phyloP scores from a whole-genome alignment of 2,888 invertebrate species.

The Tridacna gigas region DNA sequence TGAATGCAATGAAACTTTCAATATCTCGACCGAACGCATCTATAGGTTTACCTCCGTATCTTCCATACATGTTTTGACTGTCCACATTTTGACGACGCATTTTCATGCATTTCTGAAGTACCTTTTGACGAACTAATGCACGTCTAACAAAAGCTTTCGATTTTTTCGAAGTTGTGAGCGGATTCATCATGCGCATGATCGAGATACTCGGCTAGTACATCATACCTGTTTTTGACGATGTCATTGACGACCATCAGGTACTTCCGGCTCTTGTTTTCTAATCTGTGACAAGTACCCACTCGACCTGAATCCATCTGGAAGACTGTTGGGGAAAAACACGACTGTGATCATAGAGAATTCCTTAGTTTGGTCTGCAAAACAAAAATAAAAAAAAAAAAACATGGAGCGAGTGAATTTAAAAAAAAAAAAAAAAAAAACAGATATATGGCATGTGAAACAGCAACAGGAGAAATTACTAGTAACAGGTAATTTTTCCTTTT shows the following conservation, averaged over 20 bases:
- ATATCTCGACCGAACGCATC: constrained; percentile 72
- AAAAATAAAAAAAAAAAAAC: too few relatives aligned
- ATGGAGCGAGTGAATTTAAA: too few relatives aligned
- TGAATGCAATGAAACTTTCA: constrained; percentile 69
- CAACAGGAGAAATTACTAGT: too few relatives aligned
- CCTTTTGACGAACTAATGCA: constrained; percentile 70
- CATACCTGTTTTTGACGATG: constrained; percentile 67
- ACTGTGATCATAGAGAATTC: too few relatives aligned
- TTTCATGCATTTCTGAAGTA: constrained; percentile 73
- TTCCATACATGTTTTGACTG: constrained; percentile 53
- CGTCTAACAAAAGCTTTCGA: constrained; percentile 68
- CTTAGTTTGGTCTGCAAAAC: too few relatives aligned
- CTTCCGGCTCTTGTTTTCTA: constrained; percentile 72
- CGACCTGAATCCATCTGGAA: constrained; percentile 71
- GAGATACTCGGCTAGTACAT: constrained; percentile 65
- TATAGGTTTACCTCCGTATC: constrained; percentile 73
- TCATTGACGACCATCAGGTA: constrained; percentile 75
- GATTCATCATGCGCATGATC: constrained; percentile 63
- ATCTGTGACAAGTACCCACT: constrained; percentile 68
- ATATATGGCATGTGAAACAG: too few relatives aligned
- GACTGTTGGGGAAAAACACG: background rate
- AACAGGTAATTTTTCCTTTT: too few relatives aligned
- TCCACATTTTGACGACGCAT: constrained; percentile 65
- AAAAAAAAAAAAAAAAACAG: too few relatives aligned
- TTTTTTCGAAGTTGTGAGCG: constrained; percentile 65